These are phyloP conservation scores for Oreochromis aureus DNA, from an alignment of 2,113 vertebrate genomes.

Conservation along the genomic window DNA sequence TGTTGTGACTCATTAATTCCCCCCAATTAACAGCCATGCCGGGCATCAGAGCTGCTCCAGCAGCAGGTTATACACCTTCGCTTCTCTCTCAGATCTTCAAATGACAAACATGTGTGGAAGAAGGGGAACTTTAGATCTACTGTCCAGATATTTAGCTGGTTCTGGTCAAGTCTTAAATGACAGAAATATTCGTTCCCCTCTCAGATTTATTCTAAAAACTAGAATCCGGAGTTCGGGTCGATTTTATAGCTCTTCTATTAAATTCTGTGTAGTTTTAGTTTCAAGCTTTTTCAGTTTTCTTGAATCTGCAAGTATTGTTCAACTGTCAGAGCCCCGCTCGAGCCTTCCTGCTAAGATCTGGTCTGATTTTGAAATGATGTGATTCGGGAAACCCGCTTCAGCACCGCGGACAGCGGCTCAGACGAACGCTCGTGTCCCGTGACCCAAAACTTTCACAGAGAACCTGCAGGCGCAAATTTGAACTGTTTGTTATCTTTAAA, in stretches of 20 bases:
- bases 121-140: background rate
- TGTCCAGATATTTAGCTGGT: background rate
- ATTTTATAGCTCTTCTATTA: background rate
- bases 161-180: background rate
- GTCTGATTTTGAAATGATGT: background rate
- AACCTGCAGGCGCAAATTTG: background rate
- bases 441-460: background rate
- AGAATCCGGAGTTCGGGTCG: background rate
- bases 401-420: constrained; percentile 75
- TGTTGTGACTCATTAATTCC: background rate
- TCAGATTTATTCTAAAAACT: background rate
- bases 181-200: background rate
- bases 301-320: background rate
- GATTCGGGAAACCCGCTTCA: constrained; percentile 52
- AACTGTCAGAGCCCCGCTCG: background rate
- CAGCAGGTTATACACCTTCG: background rate
- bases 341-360: background rate
- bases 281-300: background rate
- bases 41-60: background rate
- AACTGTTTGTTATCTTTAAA: background rate
- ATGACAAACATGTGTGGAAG: background rate
- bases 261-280: background rate
- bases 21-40: background rate
- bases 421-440: background rate
- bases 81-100: background rate